Evolutionary conservation across 2,797 vertebrate species (phyloP), one percentile per base, ranked within the genome.

Genomic region (Valencia hispanica): DNA sequence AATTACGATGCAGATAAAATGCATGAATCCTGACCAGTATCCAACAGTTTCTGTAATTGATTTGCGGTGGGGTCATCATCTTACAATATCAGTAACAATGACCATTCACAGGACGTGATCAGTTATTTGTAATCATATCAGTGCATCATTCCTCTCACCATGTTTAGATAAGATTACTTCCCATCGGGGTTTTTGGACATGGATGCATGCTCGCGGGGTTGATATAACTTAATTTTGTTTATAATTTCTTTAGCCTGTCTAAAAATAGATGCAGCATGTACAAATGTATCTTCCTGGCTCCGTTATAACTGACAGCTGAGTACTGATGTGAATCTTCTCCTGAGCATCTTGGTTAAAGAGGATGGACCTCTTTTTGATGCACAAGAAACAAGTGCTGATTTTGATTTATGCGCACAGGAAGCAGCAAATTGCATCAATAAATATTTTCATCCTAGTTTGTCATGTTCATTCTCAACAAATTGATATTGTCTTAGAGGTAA

Each of bases 171-270:
- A 85, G 80, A 93, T 92, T 84, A 92, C 88, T 89, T 89, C 78
- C 86, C 86, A 80, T 79, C 86, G 75, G 75, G 80, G 68, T 79
- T 89, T 89, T 91, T 89, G 90, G 84, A 91, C 85, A 87, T 86
- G 84, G 88, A 91, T 89, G 79, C 79, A 88, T 92, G 89, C 89
- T 87, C 89, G 84, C 27, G 51, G 83, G 75, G 81, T 84, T 90
- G 86, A 80, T 70, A 65, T 94, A 95, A 95, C 86, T 88, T 75
- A 87, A 93, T 95, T 94, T 89, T 39, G 63, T 39, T 77, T 25
- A 32, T 95, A 95, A 95, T 91, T 87, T 85, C 85, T 94, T 95
- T 95, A 95, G 87, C 87, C 18, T 76, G 47, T 90, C 91, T 87
- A 79, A 86, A 92, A 94, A 94, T 93, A 94, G 88, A 89, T 55